A percentile compares a stretch with the other conserved stretches of the same genome.
Evolutionary conservation across 2,797 vertebrate genomes (phyloP).

Genomic region (Enteromius thamalakanensis): DNA sequence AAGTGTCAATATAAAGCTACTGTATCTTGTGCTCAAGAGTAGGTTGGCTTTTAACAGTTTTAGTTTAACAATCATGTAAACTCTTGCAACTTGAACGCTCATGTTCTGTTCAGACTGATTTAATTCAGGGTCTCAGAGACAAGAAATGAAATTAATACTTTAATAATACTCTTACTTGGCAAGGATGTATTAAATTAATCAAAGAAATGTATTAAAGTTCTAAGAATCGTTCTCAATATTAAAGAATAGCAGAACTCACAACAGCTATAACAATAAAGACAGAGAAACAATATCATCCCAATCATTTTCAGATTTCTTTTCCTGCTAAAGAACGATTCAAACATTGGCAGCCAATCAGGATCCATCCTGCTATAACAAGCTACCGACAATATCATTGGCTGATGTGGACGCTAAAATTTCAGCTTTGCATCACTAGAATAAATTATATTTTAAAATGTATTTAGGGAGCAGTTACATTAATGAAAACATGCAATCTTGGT

Average conservation of each 20-base stretch:
- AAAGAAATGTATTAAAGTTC: neutral
- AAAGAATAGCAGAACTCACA: too few species aligned
- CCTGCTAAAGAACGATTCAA: too few species aligned
- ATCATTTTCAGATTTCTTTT: too few species aligned
- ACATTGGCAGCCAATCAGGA: too few species aligned
- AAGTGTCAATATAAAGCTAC: conserved; percentile 5
- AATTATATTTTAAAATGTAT: neutral
- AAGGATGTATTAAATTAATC: neutral
- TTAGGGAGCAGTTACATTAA: neutral
- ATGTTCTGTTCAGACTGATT: neutral
- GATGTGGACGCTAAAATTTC: neutral
- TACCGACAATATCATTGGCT: too few species aligned
- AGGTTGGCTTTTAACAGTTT: neutral
- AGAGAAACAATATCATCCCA: too few species aligned
- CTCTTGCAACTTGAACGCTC: neutral
- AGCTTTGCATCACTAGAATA: neutral
- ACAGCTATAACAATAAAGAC: too few species aligned
- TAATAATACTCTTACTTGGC: neutral
- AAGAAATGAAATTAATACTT: neutral
- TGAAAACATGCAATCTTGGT: neutral
- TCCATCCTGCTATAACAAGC: too few species aligned
- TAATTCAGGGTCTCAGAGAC: neutral
- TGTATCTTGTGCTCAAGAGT: neutral
- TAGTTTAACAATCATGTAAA: neutral
- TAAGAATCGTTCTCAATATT: too few species aligned